Conservation (phyloP, 2,113 vertebrate genomes). For the Phoxinus phoxinus region DNA sequence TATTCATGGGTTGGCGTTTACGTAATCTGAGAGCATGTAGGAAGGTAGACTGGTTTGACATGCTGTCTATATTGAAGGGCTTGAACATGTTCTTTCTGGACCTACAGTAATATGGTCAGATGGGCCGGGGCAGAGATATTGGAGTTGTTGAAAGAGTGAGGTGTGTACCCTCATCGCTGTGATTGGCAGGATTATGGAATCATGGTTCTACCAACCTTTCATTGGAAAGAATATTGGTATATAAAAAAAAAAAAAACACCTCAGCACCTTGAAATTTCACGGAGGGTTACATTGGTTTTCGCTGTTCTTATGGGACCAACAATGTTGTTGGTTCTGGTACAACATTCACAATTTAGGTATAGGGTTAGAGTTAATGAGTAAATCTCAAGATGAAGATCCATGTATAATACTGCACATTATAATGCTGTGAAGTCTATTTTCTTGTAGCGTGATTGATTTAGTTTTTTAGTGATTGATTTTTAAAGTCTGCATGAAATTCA, state of each 20-base stretch:
- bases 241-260: not conserved
- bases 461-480: not conserved
- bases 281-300: not conserved
- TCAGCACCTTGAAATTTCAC: not conserved
- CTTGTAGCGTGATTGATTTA: not conserved
- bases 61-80: not conserved
- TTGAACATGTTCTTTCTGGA: conserved; percentile 2
- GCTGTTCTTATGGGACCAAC: not conserved
- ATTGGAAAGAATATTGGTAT: not conserved
- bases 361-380: not conserved
- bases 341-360: not conserved
- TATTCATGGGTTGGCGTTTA: not conserved
- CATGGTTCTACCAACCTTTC: not conserved
- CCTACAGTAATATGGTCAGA: not conserved
- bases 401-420: not conserved
- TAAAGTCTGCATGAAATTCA: not conserved
- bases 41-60: not conserved
- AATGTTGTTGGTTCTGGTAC: not conserved
- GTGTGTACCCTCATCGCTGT: not conserved
- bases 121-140: not conserved
- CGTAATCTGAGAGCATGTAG: conserved; percentile 12
- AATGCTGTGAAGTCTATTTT: not conserved
- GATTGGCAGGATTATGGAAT: not conserved
- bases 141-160: conserved; percentile 17
- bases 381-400: not conserved